Evolutionary conservation across 1,140 invertebrate species (phyloP).

Genomic region (Bombus pyrosoma): DNA sequence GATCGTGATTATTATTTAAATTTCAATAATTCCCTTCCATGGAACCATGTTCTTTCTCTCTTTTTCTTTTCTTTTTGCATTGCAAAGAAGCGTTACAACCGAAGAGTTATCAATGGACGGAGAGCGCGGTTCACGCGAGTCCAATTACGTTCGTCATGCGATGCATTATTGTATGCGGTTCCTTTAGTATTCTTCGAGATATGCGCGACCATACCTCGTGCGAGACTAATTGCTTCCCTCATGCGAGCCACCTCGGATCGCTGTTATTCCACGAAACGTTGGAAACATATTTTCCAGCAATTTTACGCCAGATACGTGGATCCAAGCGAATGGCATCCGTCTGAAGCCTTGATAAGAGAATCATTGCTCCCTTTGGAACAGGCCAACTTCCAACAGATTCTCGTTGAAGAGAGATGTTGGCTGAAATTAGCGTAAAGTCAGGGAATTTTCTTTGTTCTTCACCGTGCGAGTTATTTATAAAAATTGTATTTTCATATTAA

Average conservation of each 20-base stretch:
- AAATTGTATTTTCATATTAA: no score
- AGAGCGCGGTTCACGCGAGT: background rate
- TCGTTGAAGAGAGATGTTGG: no score
- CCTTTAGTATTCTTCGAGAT: conserved; percentile 3
- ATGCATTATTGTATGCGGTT: conserved; percentile 8
- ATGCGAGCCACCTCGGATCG: background rate
- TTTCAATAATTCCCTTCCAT: background rate
- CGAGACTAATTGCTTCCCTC: conserved; percentile 24
- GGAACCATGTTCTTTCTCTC: background rate
- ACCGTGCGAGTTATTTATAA: no score
- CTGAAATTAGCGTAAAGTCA: no score
- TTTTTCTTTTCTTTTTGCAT: background rate
- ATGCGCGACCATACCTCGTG: background rate
- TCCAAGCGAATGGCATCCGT: background rate
- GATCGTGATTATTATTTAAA: conserved; percentile 4
- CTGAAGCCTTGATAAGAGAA: no score
- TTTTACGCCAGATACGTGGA: background rate
- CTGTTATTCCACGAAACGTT: background rate
- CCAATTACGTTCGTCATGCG: conserved; percentile 26
- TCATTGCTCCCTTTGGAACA: no score
- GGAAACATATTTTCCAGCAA: background rate
- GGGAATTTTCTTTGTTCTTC: no score
- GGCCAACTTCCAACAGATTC: no score
- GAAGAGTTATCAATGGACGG: background rate
- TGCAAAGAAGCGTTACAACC: background rate